These are phyloP conservation scores for Rhagoletis pomonella DNA, from an alignment of 1,140 invertebrate species.

Conservation along the genomic window DNA sequence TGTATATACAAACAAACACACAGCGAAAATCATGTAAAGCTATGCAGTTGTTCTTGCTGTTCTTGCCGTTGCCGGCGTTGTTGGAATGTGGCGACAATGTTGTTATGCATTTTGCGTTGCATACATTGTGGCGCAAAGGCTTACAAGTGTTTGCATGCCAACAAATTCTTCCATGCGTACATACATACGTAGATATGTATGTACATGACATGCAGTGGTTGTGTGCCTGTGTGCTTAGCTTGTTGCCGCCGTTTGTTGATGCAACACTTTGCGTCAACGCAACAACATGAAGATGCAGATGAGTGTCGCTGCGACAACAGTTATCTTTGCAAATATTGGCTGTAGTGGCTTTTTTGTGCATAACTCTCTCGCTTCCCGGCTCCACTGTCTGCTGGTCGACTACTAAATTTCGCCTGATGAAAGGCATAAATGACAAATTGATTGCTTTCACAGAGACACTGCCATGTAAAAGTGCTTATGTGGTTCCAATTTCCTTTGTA, in stretches of 20 bases:
- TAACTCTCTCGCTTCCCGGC: neutral
- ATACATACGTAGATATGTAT: neutral
- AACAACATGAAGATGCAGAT: neutral
- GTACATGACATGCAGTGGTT: neutral
- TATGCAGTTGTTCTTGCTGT: no score
- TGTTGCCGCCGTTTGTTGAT: neutral
- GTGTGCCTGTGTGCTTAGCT: neutral
- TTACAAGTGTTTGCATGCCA: neutral
- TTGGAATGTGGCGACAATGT: no score
- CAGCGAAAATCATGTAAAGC: neutral
- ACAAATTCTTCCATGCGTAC: neutral
- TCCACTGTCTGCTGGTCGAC: neutral
- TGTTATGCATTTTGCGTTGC: neutral
- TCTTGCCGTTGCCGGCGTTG: no score
- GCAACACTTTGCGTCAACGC: slow-evolving; percentile 25
- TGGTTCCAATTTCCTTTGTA: neutral
- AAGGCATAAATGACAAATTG: slow-evolving; percentile 54
- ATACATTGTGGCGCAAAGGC: neutral
- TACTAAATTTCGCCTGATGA: slow-evolving; percentile 17
- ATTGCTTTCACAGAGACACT: neutral
- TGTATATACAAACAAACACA: neutral
- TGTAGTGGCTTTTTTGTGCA: neutral
- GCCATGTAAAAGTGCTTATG: neutral
- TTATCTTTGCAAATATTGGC: slow-evolving; percentile 40
- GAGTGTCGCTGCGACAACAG: neutral